These are phyloP conservation scores for Amphilophus citrinellus DNA, from an alignment of 2,113 vertebrate species.

Conservation along the genomic window DNA sequence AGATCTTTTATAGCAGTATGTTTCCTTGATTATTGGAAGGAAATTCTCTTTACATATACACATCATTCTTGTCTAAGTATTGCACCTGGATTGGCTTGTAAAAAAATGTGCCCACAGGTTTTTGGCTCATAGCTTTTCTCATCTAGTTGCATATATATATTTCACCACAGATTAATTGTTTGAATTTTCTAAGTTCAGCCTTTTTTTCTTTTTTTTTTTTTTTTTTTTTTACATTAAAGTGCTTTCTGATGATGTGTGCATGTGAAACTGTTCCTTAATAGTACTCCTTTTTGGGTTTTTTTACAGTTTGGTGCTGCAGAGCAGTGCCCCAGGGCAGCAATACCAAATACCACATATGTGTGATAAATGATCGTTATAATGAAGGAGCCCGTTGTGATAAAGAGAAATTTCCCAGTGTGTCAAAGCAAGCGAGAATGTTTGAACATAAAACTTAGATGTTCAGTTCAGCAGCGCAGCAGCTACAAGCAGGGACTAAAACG, in stretches of 20 bases:
- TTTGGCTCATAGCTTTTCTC: too few relatives aligned
- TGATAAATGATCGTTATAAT: too few relatives aligned
- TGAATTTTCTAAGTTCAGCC: not conserved
- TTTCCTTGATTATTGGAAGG: not conserved
- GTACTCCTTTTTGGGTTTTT: too few relatives aligned
- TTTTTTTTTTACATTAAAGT: not conserved
- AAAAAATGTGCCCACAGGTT: not conserved
- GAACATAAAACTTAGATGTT: not conserved
- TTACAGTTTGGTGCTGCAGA: not conserved
- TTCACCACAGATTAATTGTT: too few relatives aligned
- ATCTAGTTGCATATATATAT: too few relatives aligned
- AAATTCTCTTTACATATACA: not conserved
- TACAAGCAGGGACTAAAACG: constrained; percentile 15
- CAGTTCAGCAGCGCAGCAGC: not conserved
- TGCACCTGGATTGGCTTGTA: not conserved
- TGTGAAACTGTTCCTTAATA: too few relatives aligned
- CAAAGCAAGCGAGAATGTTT: not conserved
- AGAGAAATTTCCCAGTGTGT: not conserved
- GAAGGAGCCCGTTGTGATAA: too few relatives aligned
- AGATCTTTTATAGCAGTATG: not conserved
- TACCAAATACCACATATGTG: too few relatives aligned
- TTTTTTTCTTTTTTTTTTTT: not conserved
- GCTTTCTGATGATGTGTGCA: too few relatives aligned
- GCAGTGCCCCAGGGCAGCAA: not conserved
- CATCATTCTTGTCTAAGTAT: not conserved